Conservation (phyloP, 2,113 vertebrate genomes). For the Phylloscopus trochilus region DNA sequence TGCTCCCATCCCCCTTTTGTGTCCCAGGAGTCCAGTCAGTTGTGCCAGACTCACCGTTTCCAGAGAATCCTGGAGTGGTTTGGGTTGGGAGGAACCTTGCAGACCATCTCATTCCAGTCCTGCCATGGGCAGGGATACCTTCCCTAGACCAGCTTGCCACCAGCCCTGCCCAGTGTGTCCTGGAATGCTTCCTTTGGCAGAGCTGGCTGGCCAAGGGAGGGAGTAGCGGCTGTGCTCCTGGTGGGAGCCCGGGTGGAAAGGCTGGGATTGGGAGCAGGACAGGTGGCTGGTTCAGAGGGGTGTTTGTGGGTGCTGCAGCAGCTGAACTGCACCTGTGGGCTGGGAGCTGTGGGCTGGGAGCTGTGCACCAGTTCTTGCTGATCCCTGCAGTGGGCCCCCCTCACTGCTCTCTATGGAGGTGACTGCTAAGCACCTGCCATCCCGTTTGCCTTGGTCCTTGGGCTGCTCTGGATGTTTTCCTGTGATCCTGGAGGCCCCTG, state of each 20-base stretch:
- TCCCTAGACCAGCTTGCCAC: neutral
- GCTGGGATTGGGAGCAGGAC: neutral
- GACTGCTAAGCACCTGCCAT: neutral
- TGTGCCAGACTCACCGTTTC: neutral
- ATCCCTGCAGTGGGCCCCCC: neutral
- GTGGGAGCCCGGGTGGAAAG: neutral
- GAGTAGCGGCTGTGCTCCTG: neutral
- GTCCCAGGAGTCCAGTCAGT: accelerated
- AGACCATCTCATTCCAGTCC: neutral
- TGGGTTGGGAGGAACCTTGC: neutral
- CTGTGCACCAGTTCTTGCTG: neutral
- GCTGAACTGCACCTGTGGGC: neutral
- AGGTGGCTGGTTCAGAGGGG: neutral
- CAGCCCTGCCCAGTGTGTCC: neutral
- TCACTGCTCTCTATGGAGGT: neutral
- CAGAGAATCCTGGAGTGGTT: neutral
- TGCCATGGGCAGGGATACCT: neutral
- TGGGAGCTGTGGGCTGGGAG: neutral
- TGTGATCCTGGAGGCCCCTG: neutral
- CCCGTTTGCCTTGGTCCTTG: neutral
- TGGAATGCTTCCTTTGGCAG: neutral
- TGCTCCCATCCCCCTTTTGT: neutral
- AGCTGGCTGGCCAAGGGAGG: accelerated
- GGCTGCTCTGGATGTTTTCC: neutral
- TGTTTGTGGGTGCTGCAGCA: neutral